Base-by-base conservation (phyloP, 2,113 vertebrate species). In the Camelus dromedarius region DNA sequence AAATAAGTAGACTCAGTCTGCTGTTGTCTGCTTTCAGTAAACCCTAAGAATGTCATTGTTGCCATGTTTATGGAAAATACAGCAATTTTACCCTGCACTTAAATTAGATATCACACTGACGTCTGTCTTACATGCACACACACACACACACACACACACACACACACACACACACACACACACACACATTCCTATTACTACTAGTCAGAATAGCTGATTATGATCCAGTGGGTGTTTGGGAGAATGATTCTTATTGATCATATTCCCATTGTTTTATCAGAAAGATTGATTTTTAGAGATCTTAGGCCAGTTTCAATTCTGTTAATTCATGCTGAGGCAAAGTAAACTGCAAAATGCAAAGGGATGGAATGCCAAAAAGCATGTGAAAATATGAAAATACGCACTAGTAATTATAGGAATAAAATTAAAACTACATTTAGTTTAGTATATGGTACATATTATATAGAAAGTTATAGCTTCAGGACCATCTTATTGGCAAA, bases 251-350 rank as follows among this genome's bases (percentile, higher is more conserved):
- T 19, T 35, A 70, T 75, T 66, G 28, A 72, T 88, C 11, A 22
- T 14, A 75, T 73, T 84, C n/a, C 7, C 58, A 70, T 95, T 85
- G 0, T 81, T 91, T 56, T 38, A 56, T 77, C 24, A 67, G 69
- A 72, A 96, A 81, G 8, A 50, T 30, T 92, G 70, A 76, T 58
- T 86, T 91, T 90, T 79, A 77, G 86, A 76, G 10, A 60, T 79
- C 16, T 80, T 94, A 84, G 28, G 54, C 15, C 12, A 72, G 9
- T 77, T 93, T 91, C 38, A 80, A 72, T 11, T 85, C 48, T 76
- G 7, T 90, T 88, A 60, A 52, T 80, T 75, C 56, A 90, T 62
- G 52, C 46, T 50, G 20, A 79, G 19, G n/a, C 15, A 89, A 82
- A 58, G 28, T 83, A 92, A 91, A 81, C 2, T 28, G 70, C 1